A percentile compares a stretch with the other conserved stretches of the same genome.
These are phyloP conservation scores for Pyrrhia umbra DNA, from an alignment of 2,888 invertebrate genomes.

Conservation along the genomic window DNA sequence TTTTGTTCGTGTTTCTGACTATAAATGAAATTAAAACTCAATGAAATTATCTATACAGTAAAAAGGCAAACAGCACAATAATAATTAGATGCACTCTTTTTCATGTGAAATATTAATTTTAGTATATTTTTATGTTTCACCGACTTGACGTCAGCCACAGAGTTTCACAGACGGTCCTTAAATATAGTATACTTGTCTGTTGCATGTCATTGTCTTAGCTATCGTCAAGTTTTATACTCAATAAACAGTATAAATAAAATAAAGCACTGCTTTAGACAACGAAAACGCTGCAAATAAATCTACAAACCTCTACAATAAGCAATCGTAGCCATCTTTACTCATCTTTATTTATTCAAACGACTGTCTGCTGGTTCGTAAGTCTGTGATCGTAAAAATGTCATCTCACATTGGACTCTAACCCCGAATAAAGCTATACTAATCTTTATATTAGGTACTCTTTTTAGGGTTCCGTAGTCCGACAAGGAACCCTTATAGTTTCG, in stretches of 20 bases:
- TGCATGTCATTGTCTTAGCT: constrained; percentile 22
- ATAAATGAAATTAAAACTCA: too few species aligned
- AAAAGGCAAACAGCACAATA: too few species aligned
- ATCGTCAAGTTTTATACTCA: constrained; percentile 16
- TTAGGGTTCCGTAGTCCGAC: too few species aligned
- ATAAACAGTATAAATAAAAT: constrained; percentile 39
- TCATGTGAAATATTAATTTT: too few species aligned
- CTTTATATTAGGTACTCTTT: constrained; percentile 7
- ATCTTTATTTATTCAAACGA: constrained; percentile 36
- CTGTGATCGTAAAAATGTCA: constrained; percentile 32
- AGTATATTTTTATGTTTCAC: background rate
- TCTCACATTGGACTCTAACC: constrained; percentile 18
- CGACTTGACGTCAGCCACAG: constrained; percentile 19
- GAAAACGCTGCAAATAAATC: constrained; percentile 33
- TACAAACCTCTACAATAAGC: constrained; percentile 12
- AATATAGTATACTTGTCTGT: background rate
- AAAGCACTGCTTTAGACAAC: constrained; percentile 12
- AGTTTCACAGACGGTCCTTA: background rate
- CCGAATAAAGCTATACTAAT: constrained; percentile 31
- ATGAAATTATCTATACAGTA: too few species aligned
- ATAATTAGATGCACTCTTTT: too few species aligned
- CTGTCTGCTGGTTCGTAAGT: constrained; percentile 1
- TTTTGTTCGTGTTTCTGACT: too few species aligned
- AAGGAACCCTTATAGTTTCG: too few species aligned
- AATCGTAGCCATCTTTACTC: background rate